These are phyloP conservation scores for Uromys caudimaculatus DNA, from an alignment of 2,797 vertebrate species.

Conservation along the genomic window DNA sequence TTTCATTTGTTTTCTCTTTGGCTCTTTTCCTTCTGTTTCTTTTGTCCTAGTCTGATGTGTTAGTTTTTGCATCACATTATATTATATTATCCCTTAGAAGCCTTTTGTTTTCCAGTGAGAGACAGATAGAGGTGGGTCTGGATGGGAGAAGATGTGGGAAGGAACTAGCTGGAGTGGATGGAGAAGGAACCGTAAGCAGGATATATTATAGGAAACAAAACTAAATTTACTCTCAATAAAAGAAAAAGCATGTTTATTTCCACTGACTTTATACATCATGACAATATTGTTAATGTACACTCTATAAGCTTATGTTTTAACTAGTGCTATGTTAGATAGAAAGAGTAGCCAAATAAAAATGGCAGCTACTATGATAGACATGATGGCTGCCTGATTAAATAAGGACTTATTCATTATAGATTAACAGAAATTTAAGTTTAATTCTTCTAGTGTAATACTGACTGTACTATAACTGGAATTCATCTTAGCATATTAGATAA, in stretches of 20 bases:
- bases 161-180: neutral
- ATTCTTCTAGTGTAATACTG: neutral
- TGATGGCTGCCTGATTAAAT: neutral
- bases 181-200: neutral
- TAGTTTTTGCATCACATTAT: neutral
- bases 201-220: neutral
- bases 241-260: neutral
- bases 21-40: neutral
- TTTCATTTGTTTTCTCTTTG: neutral
- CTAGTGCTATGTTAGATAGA: constrained; percentile 31
- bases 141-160: neutral
- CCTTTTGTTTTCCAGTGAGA: neutral
- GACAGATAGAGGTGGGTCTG: neutral
- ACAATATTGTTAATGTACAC: constrained; percentile 14
- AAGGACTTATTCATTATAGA: neutral
- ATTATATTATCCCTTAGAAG: neutral
- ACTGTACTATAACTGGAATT: neutral
- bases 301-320: neutral
- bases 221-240: neutral
- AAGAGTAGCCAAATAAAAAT: constrained; percentile 24
- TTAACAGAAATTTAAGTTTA: neutral
- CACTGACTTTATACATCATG: neutral
- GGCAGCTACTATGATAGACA: neutral
- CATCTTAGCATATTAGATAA: too few species aligned
- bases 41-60: neutral